Conservation (phyloP, 2,797 vertebrate species). For the Aeoliscus strigatus region DNA sequence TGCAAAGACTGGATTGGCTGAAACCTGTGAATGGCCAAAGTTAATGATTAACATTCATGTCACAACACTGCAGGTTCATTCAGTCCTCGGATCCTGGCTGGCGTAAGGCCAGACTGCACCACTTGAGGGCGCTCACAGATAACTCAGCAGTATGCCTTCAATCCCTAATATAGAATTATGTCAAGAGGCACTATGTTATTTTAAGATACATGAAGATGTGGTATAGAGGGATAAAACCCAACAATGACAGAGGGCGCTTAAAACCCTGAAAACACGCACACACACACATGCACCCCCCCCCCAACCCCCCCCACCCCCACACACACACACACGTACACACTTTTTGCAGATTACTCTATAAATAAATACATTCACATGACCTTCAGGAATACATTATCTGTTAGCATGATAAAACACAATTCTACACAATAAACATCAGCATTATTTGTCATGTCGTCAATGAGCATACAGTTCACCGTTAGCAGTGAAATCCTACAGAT, state of each 20-base stretch:
- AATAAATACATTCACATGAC: slow-evolving; percentile 68
- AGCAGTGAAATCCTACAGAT: slow-evolving; percentile 47
- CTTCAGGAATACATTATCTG: slow-evolving; percentile 36
- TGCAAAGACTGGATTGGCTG: slow-evolving; percentile 55
- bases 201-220: slow-evolving; percentile 15
- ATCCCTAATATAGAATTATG: slow-evolving; percentile 5
- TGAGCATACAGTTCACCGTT: slow-evolving; percentile 26
- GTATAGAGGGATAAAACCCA: slow-evolving; percentile 13
- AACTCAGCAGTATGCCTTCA: slow-evolving; percentile 9
- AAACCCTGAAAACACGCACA: slow-evolving; percentile 9
- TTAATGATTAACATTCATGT: slow-evolving; percentile 63
- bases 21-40: slow-evolving; percentile 55
- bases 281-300: too few relatives aligned
- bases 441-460: slow-evolving; percentile 32
- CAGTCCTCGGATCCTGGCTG: slow-evolving; percentile 29
- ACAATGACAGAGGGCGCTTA: background rate
- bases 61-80: slow-evolving; percentile 64
- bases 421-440: slow-evolving; percentile 11
- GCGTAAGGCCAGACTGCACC: slow-evolving; percentile 21
- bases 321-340: too few relatives aligned
- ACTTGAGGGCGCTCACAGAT: slow-evolving; percentile 45
- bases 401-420: slow-evolving; percentile 24
- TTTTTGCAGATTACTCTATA: slow-evolving; percentile 15
- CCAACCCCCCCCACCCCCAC: too few relatives aligned
- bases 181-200: slow-evolving; percentile 58